Percentiles rank a stretch among this genome's conserved stretches.
Evolutionary conservation across 2,888 invertebrate genomes (phyloP).

Genomic region (Leucophora obtusa): DNA sequence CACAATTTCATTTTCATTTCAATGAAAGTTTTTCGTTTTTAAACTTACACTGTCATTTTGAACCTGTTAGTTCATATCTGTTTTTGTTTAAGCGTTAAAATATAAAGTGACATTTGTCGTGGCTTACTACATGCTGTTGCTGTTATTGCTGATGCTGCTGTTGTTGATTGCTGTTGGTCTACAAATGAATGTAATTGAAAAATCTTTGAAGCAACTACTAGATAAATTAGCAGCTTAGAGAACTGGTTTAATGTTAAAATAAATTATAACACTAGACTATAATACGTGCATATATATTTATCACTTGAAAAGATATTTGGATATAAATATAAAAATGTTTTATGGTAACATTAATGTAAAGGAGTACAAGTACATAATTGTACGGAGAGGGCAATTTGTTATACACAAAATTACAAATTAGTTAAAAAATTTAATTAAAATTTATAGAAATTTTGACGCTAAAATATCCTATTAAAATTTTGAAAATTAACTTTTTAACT

Average conservation of each 20-base stretch:
- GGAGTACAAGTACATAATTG: too few relatives aligned
- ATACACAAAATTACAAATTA: too few relatives aligned
- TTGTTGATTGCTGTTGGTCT: background rate
- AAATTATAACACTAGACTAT: background rate
- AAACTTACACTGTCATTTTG: slow-evolving; percentile 3
- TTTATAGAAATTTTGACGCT: too few relatives aligned
- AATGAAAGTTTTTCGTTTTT: background rate
- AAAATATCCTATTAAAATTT: too few relatives aligned
- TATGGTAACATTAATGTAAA: background rate
- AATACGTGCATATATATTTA: background rate
- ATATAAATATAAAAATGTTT: background rate
- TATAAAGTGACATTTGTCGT: slow-evolving; percentile 4
- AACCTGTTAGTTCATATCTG: slow-evolving; percentile 2
- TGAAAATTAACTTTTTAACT: too few relatives aligned
- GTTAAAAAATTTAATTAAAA: too few relatives aligned
- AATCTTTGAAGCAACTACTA: background rate
- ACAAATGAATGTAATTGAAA: background rate
- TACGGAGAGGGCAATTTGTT: too few relatives aligned
- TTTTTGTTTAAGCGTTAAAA: slow-evolving; percentile 1
- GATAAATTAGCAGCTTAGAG: background rate
- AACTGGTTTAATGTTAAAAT: background rate
- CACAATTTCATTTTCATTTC: background rate
- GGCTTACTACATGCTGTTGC: background rate
- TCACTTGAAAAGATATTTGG: background rate
- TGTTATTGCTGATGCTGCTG: background rate